A percentile compares a stretch with the other conserved stretches of the same genome.
Evolutionary conservation across 1,140 invertebrate genomes (phyloP).

Genomic region (Papilio xuthus): DNA sequence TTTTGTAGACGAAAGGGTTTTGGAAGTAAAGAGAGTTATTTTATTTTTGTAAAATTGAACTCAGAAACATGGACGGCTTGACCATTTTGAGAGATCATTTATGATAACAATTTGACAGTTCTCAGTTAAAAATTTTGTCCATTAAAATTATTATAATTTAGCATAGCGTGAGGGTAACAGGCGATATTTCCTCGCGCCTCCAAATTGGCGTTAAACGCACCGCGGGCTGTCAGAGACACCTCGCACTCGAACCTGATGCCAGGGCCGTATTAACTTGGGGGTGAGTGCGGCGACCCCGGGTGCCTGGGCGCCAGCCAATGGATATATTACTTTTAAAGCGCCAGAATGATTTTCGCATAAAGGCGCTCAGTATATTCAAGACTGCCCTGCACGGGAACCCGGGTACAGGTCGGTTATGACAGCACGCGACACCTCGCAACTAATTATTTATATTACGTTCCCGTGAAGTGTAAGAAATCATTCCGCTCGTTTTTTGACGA

Average conservation of each 20-base stretch:
- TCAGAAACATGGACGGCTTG: neutral
- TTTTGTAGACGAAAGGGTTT: neutral
- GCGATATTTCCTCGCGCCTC: conserved; percentile 39
- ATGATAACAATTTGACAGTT: conserved; percentile 39
- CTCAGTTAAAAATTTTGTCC: conserved; percentile 14
- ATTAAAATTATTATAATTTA: conserved; percentile 32
- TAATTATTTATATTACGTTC: conserved; percentile 39
- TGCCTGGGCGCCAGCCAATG: neutral
- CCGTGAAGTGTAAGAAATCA: conserved; percentile 46
- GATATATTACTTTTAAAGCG: neutral
- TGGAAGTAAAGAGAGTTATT: neutral
- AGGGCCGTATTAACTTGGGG: neutral
- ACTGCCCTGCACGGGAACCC: neutral
- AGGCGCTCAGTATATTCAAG: neutral
- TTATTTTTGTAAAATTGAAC: neutral
- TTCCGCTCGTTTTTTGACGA: conserved; percentile 47
- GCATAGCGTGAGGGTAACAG: conserved; percentile 30
- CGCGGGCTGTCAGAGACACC: conserved; percentile 25
- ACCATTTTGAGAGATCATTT: neutral
- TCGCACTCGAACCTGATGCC: conserved; percentile 45
- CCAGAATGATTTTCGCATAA: neutral
- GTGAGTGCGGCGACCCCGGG: neutral
- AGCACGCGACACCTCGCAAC: conserved; percentile 58
- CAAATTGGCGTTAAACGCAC: conserved; percentile 39
- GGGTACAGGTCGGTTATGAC: conserved; percentile 45